A percentile compares a stretch with the other conserved stretches of the same genome.
Evolutionary conservation across 1,140 invertebrate genomes (phyloP).

Genomic region (Solen grandis): DNA sequence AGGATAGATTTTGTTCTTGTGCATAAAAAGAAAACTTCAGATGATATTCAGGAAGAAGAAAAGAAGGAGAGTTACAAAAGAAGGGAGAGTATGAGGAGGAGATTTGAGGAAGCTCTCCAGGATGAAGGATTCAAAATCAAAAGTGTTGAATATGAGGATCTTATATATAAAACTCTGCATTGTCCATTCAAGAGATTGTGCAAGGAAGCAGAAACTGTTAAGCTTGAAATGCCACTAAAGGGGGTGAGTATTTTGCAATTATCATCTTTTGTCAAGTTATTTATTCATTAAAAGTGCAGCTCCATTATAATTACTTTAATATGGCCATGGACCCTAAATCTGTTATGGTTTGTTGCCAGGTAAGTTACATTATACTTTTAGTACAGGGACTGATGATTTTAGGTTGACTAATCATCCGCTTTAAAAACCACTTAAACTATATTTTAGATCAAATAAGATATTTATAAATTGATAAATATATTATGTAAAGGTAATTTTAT

Average conservation of each 20-base stretch:
- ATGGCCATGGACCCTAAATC: too few species aligned
- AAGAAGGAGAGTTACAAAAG: constrained; percentile 33
- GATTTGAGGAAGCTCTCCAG: constrained; percentile 51
- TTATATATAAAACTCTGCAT: constrained; percentile 75
- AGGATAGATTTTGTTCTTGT: constrained; percentile 75
- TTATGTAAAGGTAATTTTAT: too few species aligned
- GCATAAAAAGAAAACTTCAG: constrained; percentile 43
- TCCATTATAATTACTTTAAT: too few species aligned
- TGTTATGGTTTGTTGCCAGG: too few species aligned
- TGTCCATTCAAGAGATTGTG: constrained; percentile 77
- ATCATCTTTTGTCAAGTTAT: too few species aligned
- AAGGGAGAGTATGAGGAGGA: constrained; percentile 40
- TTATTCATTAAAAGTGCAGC: too few species aligned
- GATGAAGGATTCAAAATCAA: constrained; percentile 57
- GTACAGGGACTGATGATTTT: too few species aligned
- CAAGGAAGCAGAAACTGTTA: constrained; percentile 77
- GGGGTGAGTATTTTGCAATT: constrained; percentile 42
- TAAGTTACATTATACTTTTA: too few species aligned
- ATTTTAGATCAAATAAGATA: too few species aligned
- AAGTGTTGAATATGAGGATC: constrained; percentile 65
- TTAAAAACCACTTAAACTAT: too few species aligned
- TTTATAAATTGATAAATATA: too few species aligned
- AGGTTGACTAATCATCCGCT: too few species aligned
- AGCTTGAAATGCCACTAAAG: constrained; percentile 77
- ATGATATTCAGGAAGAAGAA: constrained; percentile 24